Evolutionary conservation across 2,113 vertebrate species (phyloP).

Genomic region (Podilymbus podiceps): DNA sequence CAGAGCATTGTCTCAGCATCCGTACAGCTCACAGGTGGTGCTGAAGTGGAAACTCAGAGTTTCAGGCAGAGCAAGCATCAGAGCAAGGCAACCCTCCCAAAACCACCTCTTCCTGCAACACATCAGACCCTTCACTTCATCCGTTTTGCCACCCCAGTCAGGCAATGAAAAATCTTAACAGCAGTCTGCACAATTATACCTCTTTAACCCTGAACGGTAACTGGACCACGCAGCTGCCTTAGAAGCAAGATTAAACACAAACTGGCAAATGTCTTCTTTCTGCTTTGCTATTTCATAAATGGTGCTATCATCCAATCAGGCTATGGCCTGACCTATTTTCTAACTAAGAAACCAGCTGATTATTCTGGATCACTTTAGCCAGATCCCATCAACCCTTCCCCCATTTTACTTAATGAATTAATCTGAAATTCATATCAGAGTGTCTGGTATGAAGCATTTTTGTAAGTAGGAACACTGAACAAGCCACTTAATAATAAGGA

Average conservation of each 20-base stretch:
- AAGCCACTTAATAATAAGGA: conserved; percentile 18
- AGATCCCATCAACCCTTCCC: not conserved
- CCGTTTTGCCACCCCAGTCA: not conserved
- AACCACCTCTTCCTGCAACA: not conserved
- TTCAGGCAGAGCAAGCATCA: no score
- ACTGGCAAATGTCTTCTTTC: not conserved
- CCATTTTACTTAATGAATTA: not conserved
- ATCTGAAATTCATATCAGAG: not conserved
- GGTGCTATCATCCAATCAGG: not conserved
- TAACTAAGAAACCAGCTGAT: not conserved
- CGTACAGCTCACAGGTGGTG: rapidly evolving
- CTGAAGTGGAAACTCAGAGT: not conserved
- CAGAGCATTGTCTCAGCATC: not conserved
- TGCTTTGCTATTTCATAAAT: not conserved
- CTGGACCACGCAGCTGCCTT: no score
- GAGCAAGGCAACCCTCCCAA: not conserved
- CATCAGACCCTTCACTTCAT: not conserved
- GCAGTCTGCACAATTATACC: not conserved
- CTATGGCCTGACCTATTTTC: not conserved
- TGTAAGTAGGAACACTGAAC: not conserved
- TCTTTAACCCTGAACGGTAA: no score
- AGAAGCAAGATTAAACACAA: not conserved
- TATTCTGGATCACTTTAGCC: not conserved
- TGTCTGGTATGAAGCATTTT: not conserved
- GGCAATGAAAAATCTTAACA: not conserved